A percentile compares a stretch with the other conserved stretches of the same genome.
Evolutionary conservation across 2,113 vertebrate genomes (phyloP).

Genomic region (Petrocephalus zakoni): DNA sequence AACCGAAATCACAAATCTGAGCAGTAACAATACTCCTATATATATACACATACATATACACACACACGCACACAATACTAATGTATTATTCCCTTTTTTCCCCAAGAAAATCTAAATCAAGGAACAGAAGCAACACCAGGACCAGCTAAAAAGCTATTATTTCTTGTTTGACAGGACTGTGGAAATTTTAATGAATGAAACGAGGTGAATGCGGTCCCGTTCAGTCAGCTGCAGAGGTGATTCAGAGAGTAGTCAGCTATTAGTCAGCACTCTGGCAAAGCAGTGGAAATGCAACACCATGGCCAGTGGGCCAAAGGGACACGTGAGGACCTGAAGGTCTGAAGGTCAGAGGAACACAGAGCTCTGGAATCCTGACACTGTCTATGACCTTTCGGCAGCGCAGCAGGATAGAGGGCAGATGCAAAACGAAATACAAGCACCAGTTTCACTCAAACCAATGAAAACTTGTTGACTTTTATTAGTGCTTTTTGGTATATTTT

Average conservation of each 20-base stretch:
- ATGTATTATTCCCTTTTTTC: neutral
- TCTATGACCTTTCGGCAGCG: neutral
- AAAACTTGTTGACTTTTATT: neutral
- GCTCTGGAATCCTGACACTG: neutral
- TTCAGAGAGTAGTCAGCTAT: constrained; percentile 23
- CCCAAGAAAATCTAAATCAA: neutral
- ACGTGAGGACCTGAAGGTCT: neutral
- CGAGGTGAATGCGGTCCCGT: constrained; percentile 15
- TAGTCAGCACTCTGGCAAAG: constrained; percentile 27
- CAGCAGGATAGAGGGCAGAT: neutral
- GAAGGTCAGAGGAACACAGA: constrained; percentile 19
- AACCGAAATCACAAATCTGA: neutral
- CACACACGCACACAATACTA: too few species aligned
- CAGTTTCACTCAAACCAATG: neutral
- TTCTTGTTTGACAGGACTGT: neutral
- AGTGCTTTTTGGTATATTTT: neutral
- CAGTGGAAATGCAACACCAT: constrained; percentile 29
- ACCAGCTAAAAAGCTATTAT: neutral
- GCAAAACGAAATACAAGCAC: neutral
- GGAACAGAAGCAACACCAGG: neutral
- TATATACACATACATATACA: too few species aligned
- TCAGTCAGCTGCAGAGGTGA: constrained; percentile 24
- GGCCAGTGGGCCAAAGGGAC: neutral
- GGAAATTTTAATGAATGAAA: neutral
- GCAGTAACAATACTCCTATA: neutral